A percentile compares a stretch with the other conserved stretches of the same genome.
Conservation (phyloP, 1,140 invertebrate species). For the Ditylenchus dipsaci region DNA sequence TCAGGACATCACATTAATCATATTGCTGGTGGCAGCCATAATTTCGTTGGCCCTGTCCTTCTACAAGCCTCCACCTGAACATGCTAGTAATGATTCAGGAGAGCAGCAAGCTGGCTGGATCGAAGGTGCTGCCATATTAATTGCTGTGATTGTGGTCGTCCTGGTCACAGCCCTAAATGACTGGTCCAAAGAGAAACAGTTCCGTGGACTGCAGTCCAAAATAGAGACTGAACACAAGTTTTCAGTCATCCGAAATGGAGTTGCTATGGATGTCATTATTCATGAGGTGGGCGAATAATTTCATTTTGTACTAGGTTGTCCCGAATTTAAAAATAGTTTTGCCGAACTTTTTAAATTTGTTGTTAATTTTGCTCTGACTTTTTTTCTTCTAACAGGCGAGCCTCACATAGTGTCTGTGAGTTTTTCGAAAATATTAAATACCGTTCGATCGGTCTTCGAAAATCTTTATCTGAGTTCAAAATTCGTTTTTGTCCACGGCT, state of each 20-base stretch:
- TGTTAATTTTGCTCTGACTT: background rate
- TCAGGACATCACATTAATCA: constrained; percentile 93
- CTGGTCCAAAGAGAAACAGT: constrained; percentile 62
- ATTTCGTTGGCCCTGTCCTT: constrained; percentile 88
- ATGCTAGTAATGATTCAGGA: constrained; percentile 3
- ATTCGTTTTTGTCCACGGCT: too few species aligned
- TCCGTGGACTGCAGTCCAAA: constrained; percentile 75
- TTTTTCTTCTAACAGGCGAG: background rate
- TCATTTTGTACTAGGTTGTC: constrained; percentile 4
- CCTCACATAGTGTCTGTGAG: too few species aligned
- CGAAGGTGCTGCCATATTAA: constrained; percentile 55
- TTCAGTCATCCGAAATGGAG: constrained; percentile 83
- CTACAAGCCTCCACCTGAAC: constrained; percentile 68
- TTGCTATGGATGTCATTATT: constrained; percentile 88
- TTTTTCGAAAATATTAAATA: too few species aligned
- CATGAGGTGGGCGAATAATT: constrained; percentile 59
- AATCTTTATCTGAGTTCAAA: too few species aligned
- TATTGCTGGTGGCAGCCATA: constrained; percentile 66
- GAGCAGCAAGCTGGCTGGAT: constrained; percentile 51
- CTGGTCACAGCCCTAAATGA: constrained; percentile 57
- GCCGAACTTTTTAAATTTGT: constrained; percentile 13
- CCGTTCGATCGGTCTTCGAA: too few species aligned
- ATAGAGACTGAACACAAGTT: constrained; percentile 99
- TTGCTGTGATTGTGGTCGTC: constrained; percentile 57
- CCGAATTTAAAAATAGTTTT: constrained; percentile 19